Percentiles rank a stretch among this genome's conserved stretches.
Conservation (phyloP, 2,888 invertebrate species). For the Empis stercorea region DNA sequence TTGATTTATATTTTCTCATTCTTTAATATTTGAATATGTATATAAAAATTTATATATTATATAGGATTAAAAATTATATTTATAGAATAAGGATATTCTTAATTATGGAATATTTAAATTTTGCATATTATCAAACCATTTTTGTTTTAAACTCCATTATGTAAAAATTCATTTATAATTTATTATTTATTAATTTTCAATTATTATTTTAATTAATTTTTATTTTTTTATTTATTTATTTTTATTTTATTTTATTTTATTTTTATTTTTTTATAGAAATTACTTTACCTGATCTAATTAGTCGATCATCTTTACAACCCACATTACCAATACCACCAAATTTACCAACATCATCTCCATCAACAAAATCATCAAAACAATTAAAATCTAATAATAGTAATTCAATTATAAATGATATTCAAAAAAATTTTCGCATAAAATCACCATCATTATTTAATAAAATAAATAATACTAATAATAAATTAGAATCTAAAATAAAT, state of each 20-base stretch:
- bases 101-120: no score
- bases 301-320: conserved; percentile 12
- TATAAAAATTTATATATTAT: no score
- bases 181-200: no score
- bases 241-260: conserved; percentile 1
- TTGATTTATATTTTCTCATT: no score
- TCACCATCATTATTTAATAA: conserved; percentile 8
- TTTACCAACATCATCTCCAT: conserved; percentile 1
- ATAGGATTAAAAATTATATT: no score
- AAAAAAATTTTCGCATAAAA: conserved; percentile 5
- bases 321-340: conserved; percentile 1
- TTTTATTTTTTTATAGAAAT: conserved; percentile 13
- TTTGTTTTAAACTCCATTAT: no score
- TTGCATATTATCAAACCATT: no score
- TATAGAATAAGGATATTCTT: no score
- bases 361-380: background rate
- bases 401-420: background rate
- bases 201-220: background rate
- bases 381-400: background rate
- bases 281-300: conserved; percentile 17
- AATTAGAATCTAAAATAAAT: conserved; percentile 8
- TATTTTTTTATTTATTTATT: background rate
- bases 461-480: background rate
- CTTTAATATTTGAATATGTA: no score
- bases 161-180: no score